Percentiles rank a stretch among this genome's conserved stretches.
These are phyloP conservation scores for Conchocele bisecta DNA, from an alignment of 2,888 invertebrate genomes.

Conservation along the genomic window DNA sequence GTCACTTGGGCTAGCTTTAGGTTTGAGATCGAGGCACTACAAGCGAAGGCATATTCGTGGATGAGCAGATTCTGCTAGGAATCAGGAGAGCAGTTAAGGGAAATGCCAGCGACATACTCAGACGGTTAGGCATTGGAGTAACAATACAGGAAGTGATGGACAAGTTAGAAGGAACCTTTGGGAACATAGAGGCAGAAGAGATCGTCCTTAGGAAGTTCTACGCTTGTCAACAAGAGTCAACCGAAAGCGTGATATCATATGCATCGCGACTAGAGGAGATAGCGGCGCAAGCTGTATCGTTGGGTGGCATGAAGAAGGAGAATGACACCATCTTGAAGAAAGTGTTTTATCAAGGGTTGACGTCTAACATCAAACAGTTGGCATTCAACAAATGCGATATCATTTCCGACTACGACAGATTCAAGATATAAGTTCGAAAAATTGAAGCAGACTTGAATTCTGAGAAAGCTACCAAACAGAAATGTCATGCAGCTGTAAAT, in stretches of 20 bases:
- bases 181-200: background rate
- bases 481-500: too few species aligned
- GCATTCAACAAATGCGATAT: too few species aligned
- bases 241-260: too few species aligned
- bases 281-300: background rate
- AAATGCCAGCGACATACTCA: background rate
- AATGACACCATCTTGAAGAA: background rate
- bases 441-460: background rate
- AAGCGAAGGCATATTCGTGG: background rate
- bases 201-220: background rate
- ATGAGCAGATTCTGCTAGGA: slow-evolving; percentile 7
- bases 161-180: slow-evolving; percentile 1
- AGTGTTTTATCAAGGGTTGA: too few species aligned
- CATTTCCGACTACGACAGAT: too few species aligned
- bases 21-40: slow-evolving; percentile 4
- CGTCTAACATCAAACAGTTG: too few species aligned
- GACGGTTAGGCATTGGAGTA: background rate
- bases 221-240: background rate
- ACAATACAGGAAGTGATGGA: background rate
- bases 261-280: background rate
- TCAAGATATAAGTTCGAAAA: too few species aligned
- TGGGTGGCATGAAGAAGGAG: background rate
- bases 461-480: background rate
- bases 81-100: slow-evolving; percentile 13
- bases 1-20: too few species aligned